These are phyloP conservation scores for Acanthurus tractus DNA, from an alignment of 2,797 vertebrate genomes.

Conservation along the genomic window DNA sequence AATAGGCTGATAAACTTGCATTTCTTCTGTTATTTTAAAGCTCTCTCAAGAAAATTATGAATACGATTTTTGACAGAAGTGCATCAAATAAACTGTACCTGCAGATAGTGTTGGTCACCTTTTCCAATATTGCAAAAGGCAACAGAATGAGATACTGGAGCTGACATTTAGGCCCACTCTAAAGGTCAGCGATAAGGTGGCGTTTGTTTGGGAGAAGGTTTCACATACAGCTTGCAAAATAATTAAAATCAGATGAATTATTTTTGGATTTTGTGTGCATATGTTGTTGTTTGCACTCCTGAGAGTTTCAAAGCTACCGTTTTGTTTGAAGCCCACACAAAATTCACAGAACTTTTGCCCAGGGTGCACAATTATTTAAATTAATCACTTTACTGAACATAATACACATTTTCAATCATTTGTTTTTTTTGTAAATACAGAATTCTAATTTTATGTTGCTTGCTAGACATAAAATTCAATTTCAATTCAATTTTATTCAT, in stretches of 20 bases:
- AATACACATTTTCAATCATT: not conserved
- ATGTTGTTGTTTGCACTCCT: conserved; percentile 16
- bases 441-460: not conserved
- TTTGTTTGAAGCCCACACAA: conserved; percentile 21
- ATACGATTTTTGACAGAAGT: conserved; percentile 17
- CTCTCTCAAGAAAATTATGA: conserved; percentile 1
- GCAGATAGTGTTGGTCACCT: conserved; percentile 25
- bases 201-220: conserved; percentile 5
- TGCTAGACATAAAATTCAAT: not conserved
- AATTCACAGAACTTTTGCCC: conserved; percentile 17
- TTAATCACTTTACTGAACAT: conserved; percentile 10
- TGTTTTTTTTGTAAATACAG: not conserved
- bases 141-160: conserved; percentile 26
- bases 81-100: not conserved
- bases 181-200: conserved; percentile 43
- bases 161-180: conserved; percentile 32
- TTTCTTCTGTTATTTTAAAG: conserved; percentile 4
- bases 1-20: not conserved
- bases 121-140: conserved; percentile 19
- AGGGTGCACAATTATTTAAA: conserved; percentile 10
- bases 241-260: conserved; percentile 33
- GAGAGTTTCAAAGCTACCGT: not conserved
- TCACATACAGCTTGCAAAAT: conserved; percentile 7
- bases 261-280: conserved; percentile 23
- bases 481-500: too few relatives aligned